phyloP scores from a whole-genome alignment of 2,888 invertebrate species.

The Cabera pusaria region DNA sequence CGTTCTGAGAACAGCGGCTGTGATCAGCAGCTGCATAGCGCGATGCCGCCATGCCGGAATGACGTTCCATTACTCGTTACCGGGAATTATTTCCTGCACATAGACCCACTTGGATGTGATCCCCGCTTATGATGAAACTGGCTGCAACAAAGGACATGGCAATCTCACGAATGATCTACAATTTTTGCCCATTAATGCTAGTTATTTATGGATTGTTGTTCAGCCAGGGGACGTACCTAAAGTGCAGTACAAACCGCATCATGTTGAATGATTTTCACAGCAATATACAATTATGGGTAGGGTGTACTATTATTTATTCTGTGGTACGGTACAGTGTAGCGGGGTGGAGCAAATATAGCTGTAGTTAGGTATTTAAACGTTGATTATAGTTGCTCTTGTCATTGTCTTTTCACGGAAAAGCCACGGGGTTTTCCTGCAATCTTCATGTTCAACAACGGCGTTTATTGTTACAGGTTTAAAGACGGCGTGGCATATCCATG shows the following conservation, averaged over 20 bases:
- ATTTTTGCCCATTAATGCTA: constrained; percentile 3
- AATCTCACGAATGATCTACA: constrained; percentile 23
- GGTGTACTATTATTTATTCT: too few relatives aligned
- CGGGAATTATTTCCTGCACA: constrained; percentile 58
- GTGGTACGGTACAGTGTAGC: too few relatives aligned
- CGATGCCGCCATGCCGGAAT: constrained; percentile 42
- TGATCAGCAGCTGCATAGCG: constrained; percentile 63
- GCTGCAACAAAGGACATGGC: constrained; percentile 18
- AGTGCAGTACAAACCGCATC: too few relatives aligned
- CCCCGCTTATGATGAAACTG: constrained; percentile 34
- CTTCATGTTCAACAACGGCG: too few relatives aligned
- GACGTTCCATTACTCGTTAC: constrained; percentile 57
- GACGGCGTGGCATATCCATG: constrained; percentile 90
- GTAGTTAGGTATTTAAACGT: too few relatives aligned
- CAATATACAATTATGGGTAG: neutral
- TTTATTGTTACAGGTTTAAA: constrained; percentile 85
- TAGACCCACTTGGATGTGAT: constrained; percentile 42
- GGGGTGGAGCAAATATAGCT: too few relatives aligned
- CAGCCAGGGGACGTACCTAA: neutral
- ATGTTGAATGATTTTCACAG: too few relatives aligned
- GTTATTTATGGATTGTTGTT: neutral
- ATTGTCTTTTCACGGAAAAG: too few relatives aligned
- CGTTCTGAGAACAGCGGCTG: constrained; percentile 62
- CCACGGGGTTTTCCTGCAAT: too few relatives aligned
- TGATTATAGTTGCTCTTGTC: too few relatives aligned